Evolutionary conservation across 2,797 vertebrate species (phyloP).

Genomic region (Ctenopoma multispine): DNA sequence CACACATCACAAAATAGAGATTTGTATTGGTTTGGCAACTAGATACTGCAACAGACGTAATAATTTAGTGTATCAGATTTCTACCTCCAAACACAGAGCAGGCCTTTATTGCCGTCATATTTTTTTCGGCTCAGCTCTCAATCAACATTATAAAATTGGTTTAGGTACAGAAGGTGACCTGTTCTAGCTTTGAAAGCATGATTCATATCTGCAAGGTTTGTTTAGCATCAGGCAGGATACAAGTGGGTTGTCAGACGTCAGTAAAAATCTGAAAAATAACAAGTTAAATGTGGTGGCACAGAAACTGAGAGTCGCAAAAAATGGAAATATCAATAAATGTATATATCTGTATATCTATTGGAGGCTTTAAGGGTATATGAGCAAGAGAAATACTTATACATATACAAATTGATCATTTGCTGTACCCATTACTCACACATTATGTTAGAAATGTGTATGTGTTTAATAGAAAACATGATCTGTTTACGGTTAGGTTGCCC

Average conservation of each 20-base stretch:
- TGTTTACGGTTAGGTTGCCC: no score
- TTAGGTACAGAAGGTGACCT: constrained; percentile 23
- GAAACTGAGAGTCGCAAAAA: no score
- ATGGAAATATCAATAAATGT: no score
- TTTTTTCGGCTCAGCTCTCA: constrained; percentile 15
- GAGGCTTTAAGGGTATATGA: no score
- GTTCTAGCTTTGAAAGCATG: constrained; percentile 5
- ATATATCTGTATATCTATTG: no score
- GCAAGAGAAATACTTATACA: no score
- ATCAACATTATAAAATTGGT: constrained; percentile 32
- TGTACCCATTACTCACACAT: no score
- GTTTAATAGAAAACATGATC: no score
- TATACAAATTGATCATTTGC: no score
- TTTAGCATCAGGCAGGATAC: constrained; percentile 7
- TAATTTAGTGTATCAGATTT: constrained; percentile 38
- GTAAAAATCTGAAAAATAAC: no score
- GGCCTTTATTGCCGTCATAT: neutral
- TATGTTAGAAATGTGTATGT: no score
- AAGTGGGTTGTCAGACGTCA: constrained; percentile 1
- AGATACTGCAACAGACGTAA: constrained; percentile 39
- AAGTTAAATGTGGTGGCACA: no score
- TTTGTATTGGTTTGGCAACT: constrained; percentile 15
- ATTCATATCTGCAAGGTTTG: constrained; percentile 30
- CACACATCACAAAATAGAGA: constrained; percentile 3
- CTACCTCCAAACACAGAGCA: constrained; percentile 22